Evolutionary conservation across 2,888 invertebrate genomes (phyloP), one percentile per base, ranked within the genome.

Genomic region (Scaptomyza polygonia): DNA sequence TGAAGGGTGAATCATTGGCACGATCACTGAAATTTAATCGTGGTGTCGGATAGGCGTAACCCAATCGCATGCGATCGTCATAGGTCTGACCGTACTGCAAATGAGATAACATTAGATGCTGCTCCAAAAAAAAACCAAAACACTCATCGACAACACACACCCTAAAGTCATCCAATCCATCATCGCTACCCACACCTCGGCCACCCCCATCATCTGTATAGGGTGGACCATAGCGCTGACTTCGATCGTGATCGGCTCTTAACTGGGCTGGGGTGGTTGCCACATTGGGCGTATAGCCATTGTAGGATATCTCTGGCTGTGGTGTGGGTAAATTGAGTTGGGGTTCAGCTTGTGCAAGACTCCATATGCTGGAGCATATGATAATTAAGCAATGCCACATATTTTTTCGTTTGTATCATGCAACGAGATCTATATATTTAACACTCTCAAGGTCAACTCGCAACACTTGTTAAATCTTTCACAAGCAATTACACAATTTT

Each of bases 241-340:
- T 90, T 18, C 92, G 88, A 81, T 92, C 89, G 2, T 67, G 66
- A 76, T 91, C 91, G 7, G 79, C 86, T 12, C 72, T 49, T 9
- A 74, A 65, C 47, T 88, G 88, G 16, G 84, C 67, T n/a, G 86
- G 89, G 6, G 78, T 84, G 12, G 86, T 68, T n/a, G 86, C 80
- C 70, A 66, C 77, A 29, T 78, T 86, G 8, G 83, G 83, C 30
- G 91, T 86, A 42, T 90, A 90, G 16, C 90, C 90, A 64, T 91
- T 92, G 61, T 90, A 89, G 40, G 66, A 86, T 9, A 90, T 77
- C 65, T 91, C 88, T 1, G 90, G 90, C 21, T 86, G 84, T 12
- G 87, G 80, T 8, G 79, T 94, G 2, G 94, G 94, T 45, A 94
- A 82, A 79, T 94, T 94, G 47, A 94, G 86, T 77, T 94, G 94